A percentile compares a stretch with the other conserved stretches of the same genome.
These are phyloP conservation scores for Bubo bubo DNA, from an alignment of 2,113 vertebrate species.

Conservation along the genomic window DNA sequence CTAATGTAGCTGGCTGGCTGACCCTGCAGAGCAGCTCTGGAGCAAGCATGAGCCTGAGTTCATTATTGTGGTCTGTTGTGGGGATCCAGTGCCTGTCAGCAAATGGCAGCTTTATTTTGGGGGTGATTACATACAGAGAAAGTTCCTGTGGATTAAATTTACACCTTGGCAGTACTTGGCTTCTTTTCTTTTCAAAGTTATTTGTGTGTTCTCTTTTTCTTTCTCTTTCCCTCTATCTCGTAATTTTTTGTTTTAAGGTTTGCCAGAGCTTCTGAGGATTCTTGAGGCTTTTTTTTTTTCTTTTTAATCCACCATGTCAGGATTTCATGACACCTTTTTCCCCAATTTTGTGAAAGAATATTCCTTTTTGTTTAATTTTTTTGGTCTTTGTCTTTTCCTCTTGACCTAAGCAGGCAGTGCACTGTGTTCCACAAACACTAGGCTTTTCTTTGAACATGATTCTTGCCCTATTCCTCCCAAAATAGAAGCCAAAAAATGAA, in stretches of 20 bases:
- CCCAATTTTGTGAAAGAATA: not conserved
- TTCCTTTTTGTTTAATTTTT: not conserved
- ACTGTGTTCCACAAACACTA: not conserved
- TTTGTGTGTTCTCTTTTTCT: not conserved
- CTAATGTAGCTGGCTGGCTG: not conserved
- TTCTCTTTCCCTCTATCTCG: not conserved
- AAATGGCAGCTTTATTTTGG: not conserved
- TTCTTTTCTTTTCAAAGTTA: not conserved
- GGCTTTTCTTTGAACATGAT: not conserved
- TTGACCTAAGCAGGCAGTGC: accelerated
- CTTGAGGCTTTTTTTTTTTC: not conserved
- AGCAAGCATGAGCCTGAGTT: not conserved
- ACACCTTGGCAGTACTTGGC: not conserved
- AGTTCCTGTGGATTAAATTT: not conserved
- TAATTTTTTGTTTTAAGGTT: not conserved
- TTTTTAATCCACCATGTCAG: not conserved
- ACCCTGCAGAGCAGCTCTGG: not conserved
- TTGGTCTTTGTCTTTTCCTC: not conserved
- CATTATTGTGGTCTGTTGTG: not conserved
- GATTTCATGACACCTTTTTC: not conserved
- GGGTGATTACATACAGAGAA: not conserved
- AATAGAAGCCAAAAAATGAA: not conserved
- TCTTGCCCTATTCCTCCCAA: not conserved
- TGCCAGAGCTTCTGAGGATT: not conserved
- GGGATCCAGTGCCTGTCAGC: not conserved